Evolutionary conservation across 2,113 vertebrate genomes (phyloP).

Genomic region (Ariopsis seemanni): DNA sequence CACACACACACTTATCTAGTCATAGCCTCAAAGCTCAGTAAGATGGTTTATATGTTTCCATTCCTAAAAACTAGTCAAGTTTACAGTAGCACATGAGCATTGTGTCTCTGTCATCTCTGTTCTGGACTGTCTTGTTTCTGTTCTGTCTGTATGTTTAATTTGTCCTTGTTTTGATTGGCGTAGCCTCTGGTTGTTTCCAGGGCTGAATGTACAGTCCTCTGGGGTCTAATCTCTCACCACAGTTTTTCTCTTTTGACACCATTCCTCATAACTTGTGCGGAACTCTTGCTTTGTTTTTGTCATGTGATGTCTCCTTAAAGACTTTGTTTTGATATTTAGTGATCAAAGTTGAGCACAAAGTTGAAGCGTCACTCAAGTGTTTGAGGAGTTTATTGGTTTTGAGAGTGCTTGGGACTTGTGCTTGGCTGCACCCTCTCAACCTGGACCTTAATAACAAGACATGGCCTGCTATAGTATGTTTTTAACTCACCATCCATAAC

Average conservation of each 20-base stretch:
- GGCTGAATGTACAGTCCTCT: constrained; percentile 71
- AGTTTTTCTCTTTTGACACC: constrained; percentile 61
- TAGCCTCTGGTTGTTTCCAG: constrained; percentile 50
- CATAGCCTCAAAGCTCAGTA: constrained; percentile 12
- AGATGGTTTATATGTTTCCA: background rate
- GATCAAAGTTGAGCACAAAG: no score
- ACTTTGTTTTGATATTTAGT: background rate
- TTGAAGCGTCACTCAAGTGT: background rate
- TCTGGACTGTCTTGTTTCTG: constrained; percentile 41
- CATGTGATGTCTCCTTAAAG: background rate
- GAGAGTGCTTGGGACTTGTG: constrained; percentile 5
- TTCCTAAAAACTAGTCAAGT: background rate
- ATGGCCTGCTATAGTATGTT: background rate
- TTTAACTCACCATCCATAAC: constrained; percentile 13
- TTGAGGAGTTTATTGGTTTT: background rate
- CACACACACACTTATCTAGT: background rate
- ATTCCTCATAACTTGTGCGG: constrained; percentile 31
- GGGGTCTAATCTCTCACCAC: constrained; percentile 56
- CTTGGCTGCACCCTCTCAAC: background rate
- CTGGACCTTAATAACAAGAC: background rate
- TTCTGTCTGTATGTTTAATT: constrained; percentile 50
- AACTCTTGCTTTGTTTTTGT: constrained; percentile 26
- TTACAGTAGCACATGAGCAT: constrained; percentile 12
- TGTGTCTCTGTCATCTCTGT: constrained; percentile 38
- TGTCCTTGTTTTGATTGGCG: constrained; percentile 35